Evolutionary conservation across 2,797 vertebrate genomes (phyloP).

Genomic region (Lacerta agilis): DNA sequence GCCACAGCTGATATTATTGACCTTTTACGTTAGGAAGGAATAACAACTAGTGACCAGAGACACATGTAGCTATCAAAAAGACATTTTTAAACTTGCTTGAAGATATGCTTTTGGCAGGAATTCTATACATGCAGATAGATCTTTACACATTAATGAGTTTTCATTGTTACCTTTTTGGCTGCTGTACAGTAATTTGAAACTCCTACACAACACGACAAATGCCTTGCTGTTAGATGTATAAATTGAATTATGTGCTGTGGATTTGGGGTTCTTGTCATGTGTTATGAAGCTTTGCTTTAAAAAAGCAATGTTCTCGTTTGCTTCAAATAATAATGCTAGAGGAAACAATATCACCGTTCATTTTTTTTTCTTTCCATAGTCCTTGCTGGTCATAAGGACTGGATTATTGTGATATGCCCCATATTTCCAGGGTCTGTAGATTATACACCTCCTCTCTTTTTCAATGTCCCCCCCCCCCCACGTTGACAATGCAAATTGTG

Average conservation of each 20-base stretch:
- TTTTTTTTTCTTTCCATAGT: constrained; percentile 63
- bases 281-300: constrained; percentile 61
- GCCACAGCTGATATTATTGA: constrained; percentile 62
- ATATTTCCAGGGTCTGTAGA: constrained; percentile 78
- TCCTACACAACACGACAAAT: constrained; percentile 71
- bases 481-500: constrained; percentile 84
- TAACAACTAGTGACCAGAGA: constrained; percentile 72
- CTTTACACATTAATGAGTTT: constrained; percentile 78
- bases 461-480: constrained; percentile 72
- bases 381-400: constrained; percentile 77
- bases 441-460: constrained; percentile 78
- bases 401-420: constrained; percentile 73
- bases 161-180: constrained; percentile 78
- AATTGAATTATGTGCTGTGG: constrained; percentile 67
- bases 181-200: constrained; percentile 74
- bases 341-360: constrained; percentile 55
- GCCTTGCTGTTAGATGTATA: constrained; percentile 74
- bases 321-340: constrained; percentile 67
- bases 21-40: constrained; percentile 70
- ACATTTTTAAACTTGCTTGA: constrained; percentile 75
- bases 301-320: constrained; percentile 64
- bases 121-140: constrained; percentile 63
- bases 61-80: constrained; percentile 74
- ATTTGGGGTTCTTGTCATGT: constrained; percentile 73
- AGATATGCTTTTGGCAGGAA: constrained; percentile 71